Evolutionary conservation across 2,888 invertebrate genomes (phyloP).

Genomic region (Lordiphosa fenestrarum): DNA sequence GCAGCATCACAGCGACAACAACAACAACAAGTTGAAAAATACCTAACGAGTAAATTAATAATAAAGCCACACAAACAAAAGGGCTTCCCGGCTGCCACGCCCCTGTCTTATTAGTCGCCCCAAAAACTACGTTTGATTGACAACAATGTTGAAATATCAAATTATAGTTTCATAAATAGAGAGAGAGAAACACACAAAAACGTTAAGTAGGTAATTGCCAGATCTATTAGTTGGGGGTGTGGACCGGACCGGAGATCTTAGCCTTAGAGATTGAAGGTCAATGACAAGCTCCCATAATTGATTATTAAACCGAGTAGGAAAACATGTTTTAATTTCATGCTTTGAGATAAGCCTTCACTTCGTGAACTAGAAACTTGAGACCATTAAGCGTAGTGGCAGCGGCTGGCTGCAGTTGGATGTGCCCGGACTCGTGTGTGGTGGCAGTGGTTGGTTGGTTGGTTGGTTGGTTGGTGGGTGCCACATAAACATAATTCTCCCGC

Average conservation of each 20-base stretch:
- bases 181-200: conserved; percentile 58
- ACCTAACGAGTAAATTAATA: conserved; percentile 54
- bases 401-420: conserved; percentile 45
- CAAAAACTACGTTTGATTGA: conserved; percentile 57
- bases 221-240: conserved; percentile 67
- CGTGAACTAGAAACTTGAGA: conserved; percentile 50
- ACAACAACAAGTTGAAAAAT: conserved; percentile 15
- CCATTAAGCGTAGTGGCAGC: conserved; percentile 16
- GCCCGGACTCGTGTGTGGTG: conserved; percentile 9
- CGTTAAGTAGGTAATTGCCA: conserved; percentile 67
- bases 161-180: conserved; percentile 69
- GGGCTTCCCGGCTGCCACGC: conserved; percentile 33
- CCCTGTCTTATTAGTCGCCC: conserved; percentile 24
- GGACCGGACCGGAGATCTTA: conserved; percentile 35
- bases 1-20: conserved; percentile 51
- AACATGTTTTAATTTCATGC: conserved; percentile 74
- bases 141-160: conserved; percentile 76
- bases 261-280: conserved; percentile 63
- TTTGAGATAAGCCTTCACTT: conserved; percentile 50
- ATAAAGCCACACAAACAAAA: conserved; percentile 34
- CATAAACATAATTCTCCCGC: conserved; percentile 54
- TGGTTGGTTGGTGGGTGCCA: neutral
- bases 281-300: conserved; percentile 65
- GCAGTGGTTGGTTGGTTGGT: too few relatives aligned
- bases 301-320: conserved; percentile 46